Evolutionary conservation across 2,797 vertebrate species (phyloP).

Genomic region (Sebastolobus altivelis): DNA sequence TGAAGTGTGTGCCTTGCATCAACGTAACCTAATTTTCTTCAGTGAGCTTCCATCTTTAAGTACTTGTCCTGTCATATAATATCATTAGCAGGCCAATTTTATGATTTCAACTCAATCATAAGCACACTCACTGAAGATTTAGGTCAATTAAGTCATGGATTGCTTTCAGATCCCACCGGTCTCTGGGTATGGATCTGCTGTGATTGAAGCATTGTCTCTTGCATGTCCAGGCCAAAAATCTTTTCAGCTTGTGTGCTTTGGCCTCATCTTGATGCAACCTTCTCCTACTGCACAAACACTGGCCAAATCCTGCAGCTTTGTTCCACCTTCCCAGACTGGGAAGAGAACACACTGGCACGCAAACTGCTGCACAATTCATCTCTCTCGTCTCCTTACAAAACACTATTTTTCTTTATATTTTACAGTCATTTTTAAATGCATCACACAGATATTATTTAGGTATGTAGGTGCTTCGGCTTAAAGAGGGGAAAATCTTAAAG

Average conservation of each 20-base stretch:
- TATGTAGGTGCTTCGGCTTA: not conserved
- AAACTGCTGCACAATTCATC: constrained; percentile 39
- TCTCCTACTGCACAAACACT: constrained; percentile 55
- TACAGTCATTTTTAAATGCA: constrained; percentile 1
- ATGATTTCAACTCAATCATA: constrained; percentile 39
- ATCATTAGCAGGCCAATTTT: constrained; percentile 41
- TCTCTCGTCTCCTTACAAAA: constrained; percentile 38
- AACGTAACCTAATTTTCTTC: constrained; percentile 29
- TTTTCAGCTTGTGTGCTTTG: constrained; percentile 77
- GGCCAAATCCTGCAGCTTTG: constrained; percentile 67
- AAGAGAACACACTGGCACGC: constrained; percentile 49
- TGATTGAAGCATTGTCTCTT: constrained; percentile 63
- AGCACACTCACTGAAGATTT: constrained; percentile 26
- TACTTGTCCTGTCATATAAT: constrained; percentile 33
- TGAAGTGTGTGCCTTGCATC: constrained; percentile 3
- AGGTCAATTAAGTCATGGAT: constrained; percentile 63
- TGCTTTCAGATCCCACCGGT: constrained; percentile 58
- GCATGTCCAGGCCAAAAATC: constrained; percentile 58
- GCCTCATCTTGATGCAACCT: constrained; percentile 58
- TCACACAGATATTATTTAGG: not conserved
- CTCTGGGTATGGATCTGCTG: constrained; percentile 47
- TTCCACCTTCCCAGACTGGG: constrained; percentile 58
- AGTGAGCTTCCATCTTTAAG: constrained; percentile 44
- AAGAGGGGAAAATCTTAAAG: not conserved
- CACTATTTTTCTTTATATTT: not conserved